Conservation (phyloP, 2,888 invertebrate species). For the Tanypteryx hageni region DNA sequence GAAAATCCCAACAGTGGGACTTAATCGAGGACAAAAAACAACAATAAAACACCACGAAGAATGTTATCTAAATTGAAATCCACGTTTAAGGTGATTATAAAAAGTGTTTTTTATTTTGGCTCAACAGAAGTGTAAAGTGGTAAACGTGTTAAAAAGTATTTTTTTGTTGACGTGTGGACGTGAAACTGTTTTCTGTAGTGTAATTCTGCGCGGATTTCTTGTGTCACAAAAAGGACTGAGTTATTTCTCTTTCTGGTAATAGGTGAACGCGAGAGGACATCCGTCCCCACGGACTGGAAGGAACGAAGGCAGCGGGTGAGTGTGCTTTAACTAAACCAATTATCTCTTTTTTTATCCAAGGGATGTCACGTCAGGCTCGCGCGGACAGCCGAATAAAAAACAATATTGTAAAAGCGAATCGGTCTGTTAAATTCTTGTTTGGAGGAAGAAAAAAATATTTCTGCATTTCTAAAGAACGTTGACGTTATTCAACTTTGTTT, state of each 20-base stretch:
- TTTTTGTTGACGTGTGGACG: not conserved
- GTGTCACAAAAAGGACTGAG: not conserved
- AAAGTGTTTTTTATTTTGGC: not conserved
- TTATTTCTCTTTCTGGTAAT: not conserved
- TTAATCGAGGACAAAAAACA: not conserved
- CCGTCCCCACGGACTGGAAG: not conserved
- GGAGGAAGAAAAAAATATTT: too few relatives aligned
- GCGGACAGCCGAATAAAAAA: too few relatives aligned
- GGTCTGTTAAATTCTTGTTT: too few relatives aligned
- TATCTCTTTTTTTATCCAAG: too few relatives aligned
- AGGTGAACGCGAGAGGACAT: conserved; percentile 42
- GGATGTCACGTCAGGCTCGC: too few relatives aligned
- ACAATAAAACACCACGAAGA: not conserved
- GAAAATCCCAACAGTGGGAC: too few relatives aligned
- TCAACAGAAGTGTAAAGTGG: not conserved
- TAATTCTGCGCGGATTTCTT: not conserved
- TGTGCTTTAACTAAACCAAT: not conserved
- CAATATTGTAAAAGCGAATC: too few relatives aligned
- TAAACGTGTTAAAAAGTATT: not conserved
- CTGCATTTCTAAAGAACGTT: too few relatives aligned
- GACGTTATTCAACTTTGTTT: too few relatives aligned
- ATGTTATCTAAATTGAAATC: conserved; percentile 58
- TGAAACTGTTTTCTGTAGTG: not conserved
- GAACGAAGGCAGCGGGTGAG: conserved; percentile 45
- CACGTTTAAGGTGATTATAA: conserved; percentile 44